Evolutionary conservation across 2,888 invertebrate genomes (phyloP).

Genomic region (Ganaspis brasiliensis): DNA sequence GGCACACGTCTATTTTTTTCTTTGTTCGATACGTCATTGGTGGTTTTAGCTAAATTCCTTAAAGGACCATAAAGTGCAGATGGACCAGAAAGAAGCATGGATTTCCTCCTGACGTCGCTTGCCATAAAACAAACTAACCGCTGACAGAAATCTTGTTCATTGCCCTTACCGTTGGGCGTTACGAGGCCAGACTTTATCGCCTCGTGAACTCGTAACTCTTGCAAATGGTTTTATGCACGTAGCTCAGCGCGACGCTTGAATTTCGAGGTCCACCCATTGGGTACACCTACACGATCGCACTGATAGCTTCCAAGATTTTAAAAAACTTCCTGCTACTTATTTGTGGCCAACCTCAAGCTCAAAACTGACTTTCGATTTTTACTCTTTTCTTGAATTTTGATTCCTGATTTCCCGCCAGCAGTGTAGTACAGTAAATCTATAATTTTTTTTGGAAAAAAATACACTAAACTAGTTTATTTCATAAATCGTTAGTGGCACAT

Average conservation of each 20-base stretch:
- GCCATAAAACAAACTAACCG: slow-evolving; percentile 78
- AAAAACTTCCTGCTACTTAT: slow-evolving; percentile 14
- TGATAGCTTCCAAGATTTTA: slow-evolving; percentile 38
- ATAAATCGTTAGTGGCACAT: too few species aligned
- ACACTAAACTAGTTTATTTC: too few species aligned
- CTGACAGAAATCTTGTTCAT: slow-evolving; percentile 75
- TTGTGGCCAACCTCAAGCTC: neutral
- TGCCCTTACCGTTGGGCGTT: slow-evolving; percentile 70
- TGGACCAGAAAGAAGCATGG: slow-evolving; percentile 74
- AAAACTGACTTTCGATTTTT: neutral
- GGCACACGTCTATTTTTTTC: slow-evolving; percentile 3
- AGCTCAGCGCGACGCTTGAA: slow-evolving; percentile 57
- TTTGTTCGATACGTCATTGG: slow-evolving; percentile 57
- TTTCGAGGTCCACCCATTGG: slow-evolving; percentile 29
- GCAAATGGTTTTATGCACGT: slow-evolving; percentile 61
- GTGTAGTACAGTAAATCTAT: too few species aligned
- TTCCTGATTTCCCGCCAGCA: too few species aligned
- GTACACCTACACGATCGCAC: slow-evolving; percentile 28
- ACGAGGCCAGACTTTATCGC: slow-evolving; percentile 76
- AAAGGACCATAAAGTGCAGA: slow-evolving; percentile 77
- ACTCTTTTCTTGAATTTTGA: neutral
- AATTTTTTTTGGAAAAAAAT: too few species aligned
- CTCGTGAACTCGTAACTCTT: slow-evolving; percentile 78
- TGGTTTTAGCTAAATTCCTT: slow-evolving; percentile 71
- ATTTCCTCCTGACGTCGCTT: slow-evolving; percentile 68